Base-by-base conservation (phyloP, 2,113 vertebrate genomes). In the Hepsetus odoe region DNA sequence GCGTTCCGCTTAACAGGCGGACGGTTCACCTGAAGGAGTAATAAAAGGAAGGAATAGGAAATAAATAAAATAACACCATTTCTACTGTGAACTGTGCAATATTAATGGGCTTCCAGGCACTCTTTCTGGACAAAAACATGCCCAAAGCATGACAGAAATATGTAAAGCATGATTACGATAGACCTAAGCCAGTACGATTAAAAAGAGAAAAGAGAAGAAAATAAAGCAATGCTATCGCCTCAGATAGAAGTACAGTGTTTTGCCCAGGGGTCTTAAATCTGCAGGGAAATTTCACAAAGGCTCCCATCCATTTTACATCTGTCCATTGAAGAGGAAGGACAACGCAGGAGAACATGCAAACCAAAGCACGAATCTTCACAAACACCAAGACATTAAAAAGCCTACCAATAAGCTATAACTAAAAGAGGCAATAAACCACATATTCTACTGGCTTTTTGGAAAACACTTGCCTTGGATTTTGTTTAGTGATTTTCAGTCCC, bases 281-380 rank as follows among this genome's bases (percentile, higher is more conserved):
- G 84, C 82, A 83, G 84, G 84, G 87, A 88, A 86, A 90, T 84
- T 87, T 83, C 83, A 86, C 79, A 73, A 72, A 77, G 77, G 85
- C 80, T 33, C 80, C 74, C 73, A 77, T 80, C 82, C 80, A 83
- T 75, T 74, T 69, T n/a, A 83, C 66, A 72, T 65, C 75, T 42
- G 58, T n/a, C 82, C 86, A 65, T 53, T 12, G 44, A 24, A 55
- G 4, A 7, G 18, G 35, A 32, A 42, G 26, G 28, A 55, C 28
- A 51, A 20, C 33, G 58, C 38, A 33, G 18, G 38, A 16, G 49
- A 32, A 78, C 14, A 73, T 22, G 33, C 62, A 67, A 67, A 56
- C 56, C 28, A 1, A 40, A 16, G 28, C 14, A 59, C 28, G 32
- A n/a, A n/a, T 40, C 26, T 20, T n/a, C 33, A 14, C 5, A 28